phyloP scores from a whole-genome alignment of 2,113 vertebrate species.

The Hemichromis elongatus region DNA sequence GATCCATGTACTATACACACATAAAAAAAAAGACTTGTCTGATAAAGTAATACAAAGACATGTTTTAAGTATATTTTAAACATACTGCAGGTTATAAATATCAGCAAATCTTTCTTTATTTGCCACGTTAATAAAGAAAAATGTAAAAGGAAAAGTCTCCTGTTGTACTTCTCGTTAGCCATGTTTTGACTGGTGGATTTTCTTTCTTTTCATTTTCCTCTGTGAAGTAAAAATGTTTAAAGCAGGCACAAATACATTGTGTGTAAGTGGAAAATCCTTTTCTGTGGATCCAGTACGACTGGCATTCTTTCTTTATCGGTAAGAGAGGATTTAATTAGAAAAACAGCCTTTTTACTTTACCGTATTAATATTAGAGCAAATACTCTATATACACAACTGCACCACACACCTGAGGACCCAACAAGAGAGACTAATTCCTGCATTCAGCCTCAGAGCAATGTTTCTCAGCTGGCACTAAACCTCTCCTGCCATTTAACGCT shows the following conservation, averaged over 20 bases:
- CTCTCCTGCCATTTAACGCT: conserved; percentile 8
- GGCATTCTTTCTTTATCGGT: background rate
- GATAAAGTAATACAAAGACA: background rate
- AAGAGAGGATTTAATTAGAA: background rate
- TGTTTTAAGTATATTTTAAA: background rate
- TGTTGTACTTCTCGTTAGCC: background rate
- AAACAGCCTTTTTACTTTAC: background rate
- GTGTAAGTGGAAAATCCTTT: background rate
- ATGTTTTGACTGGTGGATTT: background rate
- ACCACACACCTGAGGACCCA: conserved; percentile 21
- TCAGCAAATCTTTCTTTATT: background rate
- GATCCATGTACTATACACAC: background rate
- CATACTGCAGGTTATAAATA: background rate
- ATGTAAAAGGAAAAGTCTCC: background rate
- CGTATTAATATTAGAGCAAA: background rate
- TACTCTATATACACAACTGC: background rate
- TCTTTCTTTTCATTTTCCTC: background rate
- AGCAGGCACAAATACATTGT: background rate
- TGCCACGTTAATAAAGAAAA: background rate
- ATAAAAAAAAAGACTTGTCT: background rate
- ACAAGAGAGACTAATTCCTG: background rate
- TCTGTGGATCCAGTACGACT: background rate
- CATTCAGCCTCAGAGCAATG: background rate
- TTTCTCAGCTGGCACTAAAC: conserved; percentile 42
- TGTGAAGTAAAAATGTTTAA: background rate